Evolutionary conservation across 2,888 invertebrate species (phyloP), one percentile per base, ranked within the genome.

Genomic region (Mythimna impura): DNA sequence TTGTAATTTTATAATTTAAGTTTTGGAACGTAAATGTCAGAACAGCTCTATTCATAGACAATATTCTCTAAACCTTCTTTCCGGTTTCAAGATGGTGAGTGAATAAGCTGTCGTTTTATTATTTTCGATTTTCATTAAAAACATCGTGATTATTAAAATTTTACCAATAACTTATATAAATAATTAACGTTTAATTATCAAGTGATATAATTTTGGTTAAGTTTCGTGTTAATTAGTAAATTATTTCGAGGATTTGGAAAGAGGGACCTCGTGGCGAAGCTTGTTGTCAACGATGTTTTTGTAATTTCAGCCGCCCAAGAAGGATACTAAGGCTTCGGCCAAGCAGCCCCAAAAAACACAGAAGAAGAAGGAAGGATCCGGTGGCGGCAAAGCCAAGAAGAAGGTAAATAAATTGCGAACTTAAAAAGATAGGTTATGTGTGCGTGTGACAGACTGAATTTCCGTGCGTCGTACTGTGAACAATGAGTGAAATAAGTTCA

Each of bases 381-480:
- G 98, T 86, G 99, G 99, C 89, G 99, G 99, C 87, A 99, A 99
- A 97, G 99, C 99, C 91, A 99, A 99, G 94, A 99, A 99, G 98
- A 99, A 99, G 99, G 98, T 98, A 95, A 92, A 91, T 86, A 89
- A 86, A 30, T 83, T 74, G 78, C 55, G 68, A 74, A 66, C 63
- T 54, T 12, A 25, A 65, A 82, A 90, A 89, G 89, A 94, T 88
- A 95, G 96, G 96, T 96, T 96, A 96, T 91, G 90, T 91, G 67
- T 87, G 87, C 88, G 87, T 89, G 86, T 83, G 79, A 68, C 60
- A 58, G 25, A 43, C 50, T 73, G 60, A 79, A 40, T 12, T 36
- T 57, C 20, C 20, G 50, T 58, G 10, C 5, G 10, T 36, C 50
- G 1, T 17, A 2, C 25, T 50, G 47, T 54, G 58, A 22, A 10